Base-by-base conservation (phyloP, 2,888 invertebrate genomes). In the Leuctra nigra region DNA sequence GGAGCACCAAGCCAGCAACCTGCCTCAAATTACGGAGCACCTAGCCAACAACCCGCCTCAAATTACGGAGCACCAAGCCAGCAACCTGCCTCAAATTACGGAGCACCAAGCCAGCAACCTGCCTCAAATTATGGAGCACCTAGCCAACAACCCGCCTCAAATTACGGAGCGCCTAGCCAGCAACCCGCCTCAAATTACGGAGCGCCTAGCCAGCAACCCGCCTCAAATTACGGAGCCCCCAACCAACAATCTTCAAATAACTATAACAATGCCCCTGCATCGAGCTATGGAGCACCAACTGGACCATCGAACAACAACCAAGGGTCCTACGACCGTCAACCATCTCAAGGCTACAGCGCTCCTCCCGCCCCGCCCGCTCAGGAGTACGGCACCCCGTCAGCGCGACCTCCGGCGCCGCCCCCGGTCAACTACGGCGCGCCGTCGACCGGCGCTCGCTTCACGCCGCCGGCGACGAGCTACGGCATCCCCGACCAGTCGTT, bases 261-360 rank as follows among this genome's bases (percentile, higher is more conserved):
- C 14, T n/a, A 14, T 41, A 16, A 41, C 41, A 41, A 41, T 11
- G 41, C 41, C 4, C 41, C 41, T 29, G 6, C 29, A 7, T 29
- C 29, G 29, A 29, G 11, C 11, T 11, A 29, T 7, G 29, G 29
- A 29, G 29, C 7, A 7, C 29, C 29, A 11, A 7, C 29, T 29
- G 29, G 29, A 29, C 6, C 6, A 6, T 29, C 29, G 29, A 29
- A 29, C 29, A 7, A 7, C 41, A 41, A 16, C 18, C 24, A n/a
- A n/a, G n/a, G n/a, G n/a, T n/a, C n/a, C n/a, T n/a, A n/a, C n/a
- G n/a, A n/a, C n/a, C n/a, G n/a, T n/a, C n/a, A n/a, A 2, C 46
- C 46, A 23, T 25, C 25, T 20, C 33, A 50, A 11, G 29, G 18
- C 33, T 48, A 48, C 48, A 61, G 38, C 35, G 46, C 46, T 61